A percentile compares a stretch with the other conserved stretches of the same genome.
Conservation (phyloP, 2,113 vertebrate genomes). For the Indicator indicator region DNA sequence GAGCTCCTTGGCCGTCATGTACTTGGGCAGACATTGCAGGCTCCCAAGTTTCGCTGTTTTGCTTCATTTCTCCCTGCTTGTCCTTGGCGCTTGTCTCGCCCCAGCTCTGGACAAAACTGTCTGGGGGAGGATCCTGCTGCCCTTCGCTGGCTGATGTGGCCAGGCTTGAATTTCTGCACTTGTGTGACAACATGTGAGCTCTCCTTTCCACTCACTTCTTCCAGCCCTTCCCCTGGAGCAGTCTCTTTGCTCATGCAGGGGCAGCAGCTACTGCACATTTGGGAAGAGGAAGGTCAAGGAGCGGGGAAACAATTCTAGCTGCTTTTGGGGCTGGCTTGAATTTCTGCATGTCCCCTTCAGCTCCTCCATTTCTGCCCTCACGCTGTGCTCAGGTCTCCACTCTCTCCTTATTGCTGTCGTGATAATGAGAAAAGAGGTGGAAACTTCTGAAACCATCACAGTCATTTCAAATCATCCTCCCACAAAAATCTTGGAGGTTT, state of each 20-base stretch:
- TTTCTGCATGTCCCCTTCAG: neutral
- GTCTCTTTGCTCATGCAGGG: neutral
- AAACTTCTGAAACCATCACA: neutral
- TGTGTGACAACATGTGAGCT: neutral
- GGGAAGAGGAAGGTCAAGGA: neutral
- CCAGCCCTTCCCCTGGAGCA: neutral
- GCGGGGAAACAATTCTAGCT: neutral
- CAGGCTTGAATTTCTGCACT: neutral
- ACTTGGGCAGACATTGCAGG: neutral
- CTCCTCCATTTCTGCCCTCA: neutral
- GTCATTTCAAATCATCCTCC: neutral
- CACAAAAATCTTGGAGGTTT: neutral
- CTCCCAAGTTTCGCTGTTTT: neutral
- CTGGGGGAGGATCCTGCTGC: constrained; percentile 14
- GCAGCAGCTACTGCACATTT: neutral
- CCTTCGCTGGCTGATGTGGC: neutral
- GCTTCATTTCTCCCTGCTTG: constrained; percentile 14
- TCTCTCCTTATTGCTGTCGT: neutral
- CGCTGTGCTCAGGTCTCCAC: fast-evolving
- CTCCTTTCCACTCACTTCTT: neutral
- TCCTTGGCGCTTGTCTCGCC: neutral
- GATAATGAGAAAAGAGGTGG: neutral
- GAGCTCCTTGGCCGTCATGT: fast-evolving
- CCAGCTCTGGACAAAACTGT: neutral
- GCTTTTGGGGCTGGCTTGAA: neutral